Evolutionary conservation across 2,888 invertebrate species (phyloP).

Genomic region (Polydrusus tereticollis): DNA sequence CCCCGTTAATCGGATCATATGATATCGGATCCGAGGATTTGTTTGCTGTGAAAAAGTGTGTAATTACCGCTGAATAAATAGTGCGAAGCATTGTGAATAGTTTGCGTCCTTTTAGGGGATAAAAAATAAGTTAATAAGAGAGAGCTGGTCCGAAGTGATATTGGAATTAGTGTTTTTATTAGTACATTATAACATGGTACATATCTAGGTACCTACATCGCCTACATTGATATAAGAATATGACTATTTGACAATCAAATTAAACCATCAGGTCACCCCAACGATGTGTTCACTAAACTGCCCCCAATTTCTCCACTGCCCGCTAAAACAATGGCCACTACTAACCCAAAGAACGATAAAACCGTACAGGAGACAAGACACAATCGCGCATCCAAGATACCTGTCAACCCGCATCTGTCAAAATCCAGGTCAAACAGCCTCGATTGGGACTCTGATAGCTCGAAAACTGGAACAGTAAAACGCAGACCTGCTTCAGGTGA

Average conservation of each 20-base stretch:
- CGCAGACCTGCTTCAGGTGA: slow-evolving; percentile 71
- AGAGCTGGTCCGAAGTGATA: too few species aligned
- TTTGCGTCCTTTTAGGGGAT: background rate
- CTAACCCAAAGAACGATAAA: background rate
- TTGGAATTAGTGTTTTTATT: too few species aligned
- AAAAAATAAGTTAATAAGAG: background rate
- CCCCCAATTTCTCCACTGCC: background rate
- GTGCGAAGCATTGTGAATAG: background rate
- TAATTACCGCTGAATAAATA: background rate
- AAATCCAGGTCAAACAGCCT: slow-evolving; percentile 63
- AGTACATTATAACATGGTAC: too few species aligned
- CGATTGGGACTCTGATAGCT: slow-evolving; percentile 82
- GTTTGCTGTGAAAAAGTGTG: slow-evolving; percentile 31
- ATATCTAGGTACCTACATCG: too few species aligned
- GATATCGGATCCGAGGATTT: slow-evolving; percentile 35
- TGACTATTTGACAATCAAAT: background rate
- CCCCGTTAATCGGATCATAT: slow-evolving; percentile 42
- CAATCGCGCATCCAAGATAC: slow-evolving; percentile 37
- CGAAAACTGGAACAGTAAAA: slow-evolving; percentile 80
- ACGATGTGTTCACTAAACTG: background rate
- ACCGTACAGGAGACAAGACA: background rate
- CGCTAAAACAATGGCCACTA: slow-evolving; percentile 6
- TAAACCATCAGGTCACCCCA: background rate
- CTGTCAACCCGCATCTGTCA: slow-evolving; percentile 37
- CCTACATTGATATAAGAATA: too few species aligned